Evolutionary conservation across 1,140 invertebrate genomes (phyloP), one percentile per base, ranked within the genome.

Genomic region (Drosophila parabipectinata): DNA sequence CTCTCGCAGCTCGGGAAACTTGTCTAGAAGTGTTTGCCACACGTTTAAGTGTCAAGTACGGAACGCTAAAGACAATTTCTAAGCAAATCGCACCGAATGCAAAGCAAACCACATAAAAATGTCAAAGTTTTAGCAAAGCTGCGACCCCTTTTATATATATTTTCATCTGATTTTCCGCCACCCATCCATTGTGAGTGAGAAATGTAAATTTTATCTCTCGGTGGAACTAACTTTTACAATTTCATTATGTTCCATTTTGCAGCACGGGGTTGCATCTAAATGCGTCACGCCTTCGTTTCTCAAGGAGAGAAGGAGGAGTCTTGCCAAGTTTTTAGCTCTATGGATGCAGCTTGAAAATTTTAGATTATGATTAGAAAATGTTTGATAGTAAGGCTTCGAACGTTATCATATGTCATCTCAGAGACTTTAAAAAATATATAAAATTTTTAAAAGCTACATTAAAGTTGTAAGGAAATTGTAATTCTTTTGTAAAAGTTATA

Each of bases 181-280:
- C 10, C 18, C 63, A 71, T 52, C 45, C 52, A 74, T 80, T 80
- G 71, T 80, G 66, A 76, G 68, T 69, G 69, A 44, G 78, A 77
- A 83, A 88, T 88, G 83, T 83, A 88, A 88, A 88, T 88, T 79
- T 79, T 88, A 79, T 88, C 83, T 77, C 83, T 87, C 64, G 67
- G 57, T 50, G 68, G 69, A 69, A 88, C 67, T 71, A 88, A 88
- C 83, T 88, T 88, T 88, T 74, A 88, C 83, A 88, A 88, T 88
- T 88, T 88, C 72, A 88, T 88, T 79, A 88, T 88, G 83, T 88
- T 88, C 72, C 83, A 82, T 88, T 87, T 88, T 37, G 83, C 82
- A 87, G 82, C 30, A 8, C 24, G 21, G 56, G 64, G 69, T 61
- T 77, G 83, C 68, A 66, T 77, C 59, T 68, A 62, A 87, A 79